Conservation (phyloP, 2,797 vertebrate genomes). For the Rhynchonycteris naso region DNA sequence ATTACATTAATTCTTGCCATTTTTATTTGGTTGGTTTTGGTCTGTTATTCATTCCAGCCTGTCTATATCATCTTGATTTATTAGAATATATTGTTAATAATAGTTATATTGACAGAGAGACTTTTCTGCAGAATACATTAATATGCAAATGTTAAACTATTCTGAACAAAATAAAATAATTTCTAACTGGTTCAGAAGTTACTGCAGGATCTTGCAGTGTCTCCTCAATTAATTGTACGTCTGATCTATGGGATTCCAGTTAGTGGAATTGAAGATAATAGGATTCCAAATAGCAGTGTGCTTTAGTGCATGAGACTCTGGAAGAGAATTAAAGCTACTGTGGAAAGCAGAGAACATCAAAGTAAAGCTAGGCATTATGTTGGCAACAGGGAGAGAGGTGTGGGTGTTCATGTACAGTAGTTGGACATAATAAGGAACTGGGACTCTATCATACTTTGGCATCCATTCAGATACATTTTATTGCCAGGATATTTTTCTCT, state of each 20-base stretch:
- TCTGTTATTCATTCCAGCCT: slow-evolving; percentile 25
- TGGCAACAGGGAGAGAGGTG: slow-evolving; percentile 14
- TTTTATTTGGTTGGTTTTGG: slow-evolving; percentile 36
- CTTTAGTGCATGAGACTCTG: slow-evolving; percentile 23
- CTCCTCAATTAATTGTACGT: slow-evolving; percentile 1
- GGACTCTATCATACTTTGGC: slow-evolving; percentile 59
- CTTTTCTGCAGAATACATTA: neutral
- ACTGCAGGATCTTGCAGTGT: neutral
- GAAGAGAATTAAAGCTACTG: neutral
- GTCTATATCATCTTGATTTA: slow-evolving; percentile 22
- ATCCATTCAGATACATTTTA: slow-evolving; percentile 37
- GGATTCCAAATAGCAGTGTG: slow-evolving; percentile 30
- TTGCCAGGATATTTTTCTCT: slow-evolving; percentile 58
- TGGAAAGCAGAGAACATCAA: slow-evolving; percentile 57
- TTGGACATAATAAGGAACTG: slow-evolving; percentile 43
- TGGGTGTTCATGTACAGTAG: slow-evolving; percentile 1
- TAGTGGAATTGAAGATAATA: slow-evolving; percentile 29
- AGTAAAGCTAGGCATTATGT: neutral
- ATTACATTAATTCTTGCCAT: neutral
- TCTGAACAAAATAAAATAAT: neutral
- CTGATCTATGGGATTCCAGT: slow-evolving; percentile 43
- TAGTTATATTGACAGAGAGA: slow-evolving; percentile 20
- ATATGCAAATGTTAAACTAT: neutral
- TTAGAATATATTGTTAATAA: neutral
- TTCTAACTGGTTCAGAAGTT: slow-evolving; percentile 46